Base-by-base conservation (phyloP, 2,888 invertebrate species). In the Morpho achilles region DNA sequence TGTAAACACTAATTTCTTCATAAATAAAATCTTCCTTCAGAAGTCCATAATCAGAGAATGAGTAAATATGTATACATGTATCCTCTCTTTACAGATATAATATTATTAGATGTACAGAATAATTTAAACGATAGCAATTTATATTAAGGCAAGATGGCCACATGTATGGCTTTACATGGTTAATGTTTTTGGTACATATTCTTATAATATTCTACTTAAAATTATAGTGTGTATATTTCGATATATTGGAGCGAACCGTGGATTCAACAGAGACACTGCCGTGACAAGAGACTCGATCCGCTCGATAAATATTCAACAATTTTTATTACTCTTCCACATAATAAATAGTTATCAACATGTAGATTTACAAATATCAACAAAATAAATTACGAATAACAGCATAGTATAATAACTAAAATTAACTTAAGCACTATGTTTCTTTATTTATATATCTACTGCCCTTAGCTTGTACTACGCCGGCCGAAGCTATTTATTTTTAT, bases 311-410 rank as follows among this genome's bases (percentile, higher is more conserved):
- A 87, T 85, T 87, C 73, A 89, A 90, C 89, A 89, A 88, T 84
- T 88, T 86, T 79, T 77, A 79, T 81, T 80, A 75, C 76, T 84
- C 80, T 84, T 84, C 82, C 83, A 82, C 83, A 84, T 87, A 88
- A 89, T 90, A 90, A 89, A 90, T 90, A 90, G 86, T 87, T 88
- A 87, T 88, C 80, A 90, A 90, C 90, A 87, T 87, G 87, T 86
- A 87, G 88, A 87, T 88, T 89, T 90, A 90, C 84, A 89, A 90
- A 87, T 89, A 90, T 89, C 88, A 90, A 90, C 90, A 90, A 89
- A 90, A 90, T 90, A 90, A 90, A 89, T 90, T 90, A 90, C 87
- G 86, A 87, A 90, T 89, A 89, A 89, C 89, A 89, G 88, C 80
- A 87, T 87, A 84, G 83, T 88, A 87, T 82, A 84, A 80, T 79